Evolutionary conservation across 2,797 vertebrate genomes (phyloP), one percentile per base, ranked within the genome.

Genomic region (Acanthurus tractus): DNA sequence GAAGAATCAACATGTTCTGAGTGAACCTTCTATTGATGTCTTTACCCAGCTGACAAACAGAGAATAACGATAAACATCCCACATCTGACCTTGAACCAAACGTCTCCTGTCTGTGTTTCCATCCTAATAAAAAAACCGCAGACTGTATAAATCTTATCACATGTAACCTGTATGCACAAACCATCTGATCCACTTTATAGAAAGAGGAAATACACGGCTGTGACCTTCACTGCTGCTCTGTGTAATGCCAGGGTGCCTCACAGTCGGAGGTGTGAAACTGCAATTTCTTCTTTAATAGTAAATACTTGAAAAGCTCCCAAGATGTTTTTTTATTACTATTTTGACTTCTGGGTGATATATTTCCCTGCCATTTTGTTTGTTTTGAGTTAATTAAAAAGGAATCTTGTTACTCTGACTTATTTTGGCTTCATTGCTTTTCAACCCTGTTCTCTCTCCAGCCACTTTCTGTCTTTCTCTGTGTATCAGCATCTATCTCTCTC

Each of bases 61-160:
- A 1, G 44, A 54, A 15, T 2, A 62, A 83, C 44, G 14, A 62
- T 0, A 38, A 14, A 57, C 49, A 57, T 18, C 63, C 34, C 22
- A 44, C 70, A 57, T 50, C 25, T 70, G 75, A 85, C 68, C 75
- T 82, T 83, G 79, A 82, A 75, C 74, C 49, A 10, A 38, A 11
- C 40, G 58, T 61, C 44, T 46, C 8, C 29, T 8, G 22, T 66
- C 45, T 36, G 17, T 18, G 13, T 6, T 1, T 64, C 52, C 6
- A 65, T 22, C 52, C 54, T 65, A 55, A 53, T 78, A 65, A 34
- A 34, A 34, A 34, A 67, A 81, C 15, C 22, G 15, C 12, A 75
- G 25, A 6, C 57, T 56, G 14, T 50, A 66, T 53, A 78, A 6
- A 42, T 52, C 23, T 65, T 55, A 74, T 63, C 55, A 29, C 23